Base-by-base conservation (phyloP, 2,797 vertebrate genomes). In the Galagoides demidoff region DNA sequence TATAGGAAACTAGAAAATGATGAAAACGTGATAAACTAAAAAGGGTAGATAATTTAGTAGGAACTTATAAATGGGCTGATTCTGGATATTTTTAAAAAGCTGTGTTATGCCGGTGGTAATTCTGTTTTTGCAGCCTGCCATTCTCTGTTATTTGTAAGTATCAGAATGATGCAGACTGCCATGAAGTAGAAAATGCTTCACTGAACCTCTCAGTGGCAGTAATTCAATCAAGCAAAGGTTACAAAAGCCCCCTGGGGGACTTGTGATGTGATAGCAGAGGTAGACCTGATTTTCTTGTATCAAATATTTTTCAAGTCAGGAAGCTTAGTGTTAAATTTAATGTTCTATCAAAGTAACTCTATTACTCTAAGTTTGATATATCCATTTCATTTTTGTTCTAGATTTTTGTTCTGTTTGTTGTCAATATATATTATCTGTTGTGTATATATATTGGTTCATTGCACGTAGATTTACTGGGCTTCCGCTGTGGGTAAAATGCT, bases 161-260 rank as follows among this genome's bases (percentile, higher is more conserved):
- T 81, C 70, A 96, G 91, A 68, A 94, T 71, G 92, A 63, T 90
- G n/a, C 89, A 95, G 79, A 92, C 66, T 55, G 90, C 61, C 86
- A 71, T 84, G 71, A 86, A 87, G 90, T 86, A 59, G 78, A 76
- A 96, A 95, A 95, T 9, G 76, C 92, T 89, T 93, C 92, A 74
- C 55, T 82, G 91, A 95, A 78, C 89, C 76, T 92, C 83, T 94
- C 66, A 86, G 85, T 77, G 84, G 86, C 94, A 89, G 95, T 95
- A 87, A 97, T 95, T 93, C 94, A 95, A 96, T 97, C 95, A 96
- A 86, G 49, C 61, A 95, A 96, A 96, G 95, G 92, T 97, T 96
- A 92, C 37, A 95, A 68, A 93, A 96, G 94, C 95, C 96, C 95
- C 22, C 37, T 66, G 92, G 96, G 93, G 45, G 14, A 59, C 92